Evolutionary conservation across 2,888 invertebrate genomes (phyloP).

Genomic region (Melieria picta): DNA sequence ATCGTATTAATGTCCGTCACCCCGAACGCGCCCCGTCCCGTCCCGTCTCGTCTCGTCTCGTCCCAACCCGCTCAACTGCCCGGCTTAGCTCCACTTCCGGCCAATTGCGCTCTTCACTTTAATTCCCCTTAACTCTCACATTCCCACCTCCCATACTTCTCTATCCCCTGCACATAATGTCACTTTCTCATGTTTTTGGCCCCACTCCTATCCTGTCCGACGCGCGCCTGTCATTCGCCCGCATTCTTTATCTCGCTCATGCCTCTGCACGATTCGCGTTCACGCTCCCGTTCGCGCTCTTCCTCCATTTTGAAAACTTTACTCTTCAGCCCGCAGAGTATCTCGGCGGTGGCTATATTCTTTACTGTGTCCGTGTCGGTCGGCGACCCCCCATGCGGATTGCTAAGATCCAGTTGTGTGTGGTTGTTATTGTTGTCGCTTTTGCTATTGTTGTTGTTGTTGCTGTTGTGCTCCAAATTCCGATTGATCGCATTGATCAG

Average conservation of each 20-base stretch:
- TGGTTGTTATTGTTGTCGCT: conserved; percentile 53
- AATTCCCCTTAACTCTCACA: not conserved
- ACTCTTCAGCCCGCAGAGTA: conserved; percentile 58
- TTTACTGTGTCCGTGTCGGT: conserved; percentile 52
- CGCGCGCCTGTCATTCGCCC: conserved; percentile 47
- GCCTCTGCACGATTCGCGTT: conserved; percentile 50
- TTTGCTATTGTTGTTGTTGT: conserved; percentile 40
- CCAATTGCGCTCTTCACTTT: not conserved
- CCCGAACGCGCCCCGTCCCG: not conserved
- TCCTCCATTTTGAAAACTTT: conserved; percentile 61
- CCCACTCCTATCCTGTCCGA: conserved; percentile 5
- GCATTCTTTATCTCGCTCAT: conserved; percentile 58
- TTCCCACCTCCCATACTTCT: not conserved
- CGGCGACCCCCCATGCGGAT: conserved; percentile 35
- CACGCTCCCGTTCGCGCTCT: conserved; percentile 51
- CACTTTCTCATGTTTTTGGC: conserved; percentile 19
- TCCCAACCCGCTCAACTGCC: too few relatives aligned
- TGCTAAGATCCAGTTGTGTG: conserved; percentile 54
- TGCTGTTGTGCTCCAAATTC: conserved; percentile 20
- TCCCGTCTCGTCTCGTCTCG: not conserved
- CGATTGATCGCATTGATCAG: conserved; percentile 49
- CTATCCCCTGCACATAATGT: conserved; percentile 9
- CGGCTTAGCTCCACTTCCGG: conserved; percentile 12
- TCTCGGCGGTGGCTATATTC: conserved; percentile 60
- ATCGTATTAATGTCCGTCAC: conserved; percentile 19